A percentile compares a stretch with the other conserved stretches of the same genome.
These are phyloP conservation scores for Drosophila anomalata DNA, from an alignment of 2,888 invertebrate species.

Conservation along the genomic window DNA sequence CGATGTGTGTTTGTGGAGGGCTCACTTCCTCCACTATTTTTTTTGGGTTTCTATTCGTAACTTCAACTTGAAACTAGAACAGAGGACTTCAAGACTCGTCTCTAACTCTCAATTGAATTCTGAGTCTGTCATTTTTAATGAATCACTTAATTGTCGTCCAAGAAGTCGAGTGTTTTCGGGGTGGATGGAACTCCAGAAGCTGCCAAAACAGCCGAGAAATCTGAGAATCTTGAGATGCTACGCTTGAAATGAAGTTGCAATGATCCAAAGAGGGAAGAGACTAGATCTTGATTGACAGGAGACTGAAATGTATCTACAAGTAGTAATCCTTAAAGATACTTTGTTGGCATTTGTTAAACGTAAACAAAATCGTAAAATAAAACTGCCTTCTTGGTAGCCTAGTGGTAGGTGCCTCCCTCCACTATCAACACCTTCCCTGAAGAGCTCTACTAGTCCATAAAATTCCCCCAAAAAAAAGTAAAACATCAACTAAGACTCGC, in stretches of 20 bases:
- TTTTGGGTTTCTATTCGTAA: slow-evolving; percentile 45
- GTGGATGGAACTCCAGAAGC: slow-evolving; percentile 23
- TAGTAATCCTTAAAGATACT: not conserved
- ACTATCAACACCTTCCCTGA: slow-evolving; percentile 22
- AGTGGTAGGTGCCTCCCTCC: not conserved
- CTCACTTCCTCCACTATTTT: slow-evolving; percentile 37
- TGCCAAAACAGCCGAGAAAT: slow-evolving; percentile 41
- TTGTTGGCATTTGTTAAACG: slow-evolving; percentile 22
- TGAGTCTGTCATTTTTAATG: slow-evolving; percentile 80
- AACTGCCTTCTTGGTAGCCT: slow-evolving; percentile 9
- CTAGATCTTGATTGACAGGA: slow-evolving; percentile 32
- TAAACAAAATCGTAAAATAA: slow-evolving; percentile 32
- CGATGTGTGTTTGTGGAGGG: slow-evolving; percentile 9
- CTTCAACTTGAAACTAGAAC: slow-evolving; percentile 31
- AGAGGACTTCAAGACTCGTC: slow-evolving; percentile 6
- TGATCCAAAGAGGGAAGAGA: slow-evolving; percentile 28
- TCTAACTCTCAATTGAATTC: slow-evolving; percentile 69
- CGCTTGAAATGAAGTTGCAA: slow-evolving; percentile 42
- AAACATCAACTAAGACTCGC: slow-evolving; percentile 50
- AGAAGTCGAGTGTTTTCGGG: slow-evolving; percentile 27
- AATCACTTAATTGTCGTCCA: slow-evolving; percentile 77
- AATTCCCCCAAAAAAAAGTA: slow-evolving; percentile 10
- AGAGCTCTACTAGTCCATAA: slow-evolving; percentile 24
- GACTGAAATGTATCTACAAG: not conserved
- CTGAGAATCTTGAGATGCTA: slow-evolving; percentile 29